phyloP scores from a whole-genome alignment of 2,113 vertebrate genomes.

The Notechis scutatus region DNA sequence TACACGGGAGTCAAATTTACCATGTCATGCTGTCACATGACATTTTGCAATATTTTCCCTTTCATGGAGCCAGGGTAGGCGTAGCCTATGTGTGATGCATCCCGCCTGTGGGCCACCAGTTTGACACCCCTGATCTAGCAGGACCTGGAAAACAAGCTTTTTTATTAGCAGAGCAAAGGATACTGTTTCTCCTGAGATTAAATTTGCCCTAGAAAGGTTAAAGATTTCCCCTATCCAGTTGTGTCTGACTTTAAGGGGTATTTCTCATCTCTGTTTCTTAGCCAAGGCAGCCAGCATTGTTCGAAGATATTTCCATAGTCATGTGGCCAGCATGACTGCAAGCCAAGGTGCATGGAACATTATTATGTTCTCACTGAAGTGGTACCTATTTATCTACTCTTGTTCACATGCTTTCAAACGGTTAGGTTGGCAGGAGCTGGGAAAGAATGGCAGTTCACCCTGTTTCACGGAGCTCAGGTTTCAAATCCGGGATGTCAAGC shows the following conservation, averaged over 20 bases:
- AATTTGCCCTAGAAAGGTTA: not conserved
- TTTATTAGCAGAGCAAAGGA: not conserved
- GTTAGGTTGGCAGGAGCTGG: not conserved
- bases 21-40: too few relatives aligned
- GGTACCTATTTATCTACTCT: not conserved
- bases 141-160: not conserved
- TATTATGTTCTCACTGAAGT: too few relatives aligned
- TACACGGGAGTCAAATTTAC: too few relatives aligned
- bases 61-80: too few relatives aligned
- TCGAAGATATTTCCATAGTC: not conserved
- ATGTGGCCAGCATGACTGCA: not conserved
- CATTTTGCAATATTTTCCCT: too few relatives aligned
- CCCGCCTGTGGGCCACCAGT: too few relatives aligned
- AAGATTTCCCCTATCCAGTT: not conserved
- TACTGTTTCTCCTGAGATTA: not conserved
- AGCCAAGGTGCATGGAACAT: not conserved
- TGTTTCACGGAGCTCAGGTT: not conserved
- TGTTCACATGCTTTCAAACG: not conserved
- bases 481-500: not conserved
- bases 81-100: too few relatives aligned
- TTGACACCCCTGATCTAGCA: not conserved
- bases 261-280: not conserved
- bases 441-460: not conserved
- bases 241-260: not conserved
- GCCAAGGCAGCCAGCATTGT: not conserved